phyloP scores from a whole-genome alignment of 92 coral and sea anemone species.

The Zoanthus sociatus region DNA sequence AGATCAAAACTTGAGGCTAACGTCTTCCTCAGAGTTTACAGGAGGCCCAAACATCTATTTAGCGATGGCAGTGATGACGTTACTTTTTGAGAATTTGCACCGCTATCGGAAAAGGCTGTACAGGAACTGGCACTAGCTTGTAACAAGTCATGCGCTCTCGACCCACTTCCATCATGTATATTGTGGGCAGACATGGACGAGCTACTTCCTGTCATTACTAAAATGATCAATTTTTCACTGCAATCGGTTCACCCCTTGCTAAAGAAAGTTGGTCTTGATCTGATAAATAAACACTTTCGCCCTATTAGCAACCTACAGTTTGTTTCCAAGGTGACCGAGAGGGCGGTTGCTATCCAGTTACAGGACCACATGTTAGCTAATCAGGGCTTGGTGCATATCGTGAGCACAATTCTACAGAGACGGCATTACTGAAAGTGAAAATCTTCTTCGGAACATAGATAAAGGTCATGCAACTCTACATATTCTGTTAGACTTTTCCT shows the following conservation, averaged over 20 bases:
- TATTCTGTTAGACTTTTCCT: no score
- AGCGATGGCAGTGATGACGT: background rate
- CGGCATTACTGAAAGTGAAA: no score
- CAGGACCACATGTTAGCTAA: constrained; percentile 28
- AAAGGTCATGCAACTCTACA: no score
- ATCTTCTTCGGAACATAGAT: no score
- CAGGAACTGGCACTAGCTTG: constrained; percentile 26
- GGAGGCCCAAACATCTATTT: background rate
- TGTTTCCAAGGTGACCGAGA: constrained; percentile 47
- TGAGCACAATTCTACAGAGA: no score
- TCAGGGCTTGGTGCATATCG: no score
- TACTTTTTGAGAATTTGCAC: background rate
- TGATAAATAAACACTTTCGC: constrained; percentile 29
- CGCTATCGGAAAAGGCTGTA: constrained; percentile 44
- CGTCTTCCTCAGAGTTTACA: no score
- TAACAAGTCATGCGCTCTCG: constrained; percentile 45
- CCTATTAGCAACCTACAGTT: constrained; percentile 49
- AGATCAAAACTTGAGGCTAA: no score
- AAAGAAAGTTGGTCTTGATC: constrained; percentile 24
- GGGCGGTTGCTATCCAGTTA: constrained; percentile 37
- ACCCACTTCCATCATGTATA: constrained; percentile 38
- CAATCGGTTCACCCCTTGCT: constrained; percentile 42
- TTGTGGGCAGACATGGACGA: constrained; percentile 34
- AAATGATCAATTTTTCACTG: constrained; percentile 42
- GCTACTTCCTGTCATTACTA: constrained; percentile 53